A percentile compares a stretch with the other conserved stretches of the same genome.
Conservation (phyloP, 2,888 invertebrate species). For the Bombyx huttoni region DNA sequence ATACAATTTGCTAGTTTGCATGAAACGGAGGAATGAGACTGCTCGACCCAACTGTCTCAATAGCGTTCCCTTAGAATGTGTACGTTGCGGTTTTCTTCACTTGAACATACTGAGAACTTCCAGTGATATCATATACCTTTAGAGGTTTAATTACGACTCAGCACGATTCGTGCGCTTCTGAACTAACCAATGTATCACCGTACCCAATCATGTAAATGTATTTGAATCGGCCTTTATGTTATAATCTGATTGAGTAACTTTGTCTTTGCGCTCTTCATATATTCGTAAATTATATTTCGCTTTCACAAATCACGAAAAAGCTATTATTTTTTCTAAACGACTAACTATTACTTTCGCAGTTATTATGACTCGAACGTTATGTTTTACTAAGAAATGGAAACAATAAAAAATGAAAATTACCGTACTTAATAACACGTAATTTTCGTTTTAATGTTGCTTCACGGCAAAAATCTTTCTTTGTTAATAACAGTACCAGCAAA, state of each 20-base stretch:
- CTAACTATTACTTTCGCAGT: too few relatives aligned
- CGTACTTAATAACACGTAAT: too few relatives aligned
- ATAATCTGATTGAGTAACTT: not conserved
- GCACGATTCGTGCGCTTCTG: not conserved
- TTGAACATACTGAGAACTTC: conserved; percentile 29
- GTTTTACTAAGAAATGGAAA: too few relatives aligned
- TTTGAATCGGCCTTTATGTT: not conserved
- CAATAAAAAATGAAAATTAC: too few relatives aligned
- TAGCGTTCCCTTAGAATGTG: conserved; percentile 42
- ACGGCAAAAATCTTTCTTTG: too few relatives aligned
- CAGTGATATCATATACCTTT: conserved; percentile 15
- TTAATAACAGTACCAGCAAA: too few relatives aligned
- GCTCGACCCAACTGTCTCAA: conserved; percentile 36
- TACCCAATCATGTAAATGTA: not conserved
- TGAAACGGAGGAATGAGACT: conserved; percentile 50
- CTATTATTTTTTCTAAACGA: too few relatives aligned
- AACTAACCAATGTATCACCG: not conserved
- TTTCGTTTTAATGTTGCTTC: too few relatives aligned
- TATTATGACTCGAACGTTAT: too few relatives aligned
- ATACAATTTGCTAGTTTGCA: conserved; percentile 51
- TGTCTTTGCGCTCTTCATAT: not conserved
- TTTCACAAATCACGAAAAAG: not conserved
- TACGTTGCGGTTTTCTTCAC: conserved; percentile 44
- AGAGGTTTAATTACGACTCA: not conserved
- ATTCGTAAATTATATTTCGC: not conserved